Evolutionary conservation across 1,140 invertebrate genomes (phyloP), one percentile per base, ranked within the genome.

Genomic region (Rhyzopertha dominica): DNA sequence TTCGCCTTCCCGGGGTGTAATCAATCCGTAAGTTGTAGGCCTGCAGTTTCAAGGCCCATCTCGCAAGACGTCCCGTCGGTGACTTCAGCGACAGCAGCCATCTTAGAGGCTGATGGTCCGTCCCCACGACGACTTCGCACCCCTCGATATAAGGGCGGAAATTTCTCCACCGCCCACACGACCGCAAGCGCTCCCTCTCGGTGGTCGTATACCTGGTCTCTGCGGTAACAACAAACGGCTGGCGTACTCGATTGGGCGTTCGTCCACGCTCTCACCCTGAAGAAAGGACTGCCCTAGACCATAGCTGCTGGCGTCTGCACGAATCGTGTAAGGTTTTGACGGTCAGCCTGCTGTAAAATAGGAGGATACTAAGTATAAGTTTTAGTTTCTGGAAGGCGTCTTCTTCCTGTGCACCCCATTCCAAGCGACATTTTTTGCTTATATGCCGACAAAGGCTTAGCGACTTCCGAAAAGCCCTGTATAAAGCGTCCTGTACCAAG

Each of bases 161-260:
- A n/a, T 34, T 67, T 59, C 19, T 63, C 43, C 1, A 71, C 48
- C 0, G 61, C 62, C 56, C 51, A 59, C n/a, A n/a, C n/a, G n/a
- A 74, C 51, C 1, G 68, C 69, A 8, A 74, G 48, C 43, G 59
- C 57, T 72, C 70, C 38, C 56, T 2, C 31, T 74, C 67, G 1
- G 59, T 65, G 5, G 56, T 61, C 0, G 36, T 45, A 36, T 68
- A 72, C 23, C 68, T 66, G 17, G 17, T 44, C 54, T 75, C 70
- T 5, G 53, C 43, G 7, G 25, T 9, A 24, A 49, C 13, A 74
- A 36, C 8, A 52, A 30, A 10, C 63, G 18, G 18, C 37, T 51
- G 9, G 67, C 67, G 47, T 73, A 76, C n/a, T 67, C 69, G 7
- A 77, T 61, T 1, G 68, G 67, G 7, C 53, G 54, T 44, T 70